A percentile compares a stretch with the other conserved stretches of the same genome.
Conservation (phyloP, 2,888 invertebrate species). For the Drosophila mimetica region DNA sequence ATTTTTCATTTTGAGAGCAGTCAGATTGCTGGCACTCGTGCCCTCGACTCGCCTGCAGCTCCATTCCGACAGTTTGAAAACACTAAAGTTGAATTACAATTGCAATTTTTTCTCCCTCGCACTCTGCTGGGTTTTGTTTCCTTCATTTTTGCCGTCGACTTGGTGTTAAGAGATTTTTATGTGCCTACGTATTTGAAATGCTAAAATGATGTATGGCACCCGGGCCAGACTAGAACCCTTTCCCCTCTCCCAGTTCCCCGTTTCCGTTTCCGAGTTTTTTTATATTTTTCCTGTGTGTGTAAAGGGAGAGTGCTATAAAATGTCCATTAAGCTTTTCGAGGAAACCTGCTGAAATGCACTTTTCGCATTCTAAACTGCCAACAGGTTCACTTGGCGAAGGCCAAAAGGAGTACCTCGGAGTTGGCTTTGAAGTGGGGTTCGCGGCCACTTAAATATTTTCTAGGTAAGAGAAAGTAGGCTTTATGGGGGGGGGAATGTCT, state of each 20-base stretch:
- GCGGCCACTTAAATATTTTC: slow-evolving; percentile 37
- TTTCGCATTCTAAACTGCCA: slow-evolving; percentile 51
- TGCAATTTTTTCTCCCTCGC: slow-evolving; percentile 33
- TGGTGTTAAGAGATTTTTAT: slow-evolving; percentile 59
- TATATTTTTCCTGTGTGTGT: slow-evolving; percentile 11
- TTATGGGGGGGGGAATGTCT: not conserved
- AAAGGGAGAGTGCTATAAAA: slow-evolving; percentile 50
- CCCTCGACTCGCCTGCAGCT: slow-evolving; percentile 13
- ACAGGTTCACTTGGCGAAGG: slow-evolving; percentile 36
- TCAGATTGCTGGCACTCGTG: slow-evolving; percentile 31
- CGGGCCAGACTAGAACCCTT: slow-evolving; percentile 21
- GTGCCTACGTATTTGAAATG: slow-evolving; percentile 59
- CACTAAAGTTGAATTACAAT: slow-evolving; percentile 55
- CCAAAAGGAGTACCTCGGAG: slow-evolving; percentile 20
- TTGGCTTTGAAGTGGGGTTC: slow-evolving; percentile 25
- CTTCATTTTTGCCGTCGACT: slow-evolving; percentile 40
- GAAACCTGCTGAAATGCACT: slow-evolving; percentile 57
- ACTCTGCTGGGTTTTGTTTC: slow-evolving; percentile 20
- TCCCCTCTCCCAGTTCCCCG: not conserved
- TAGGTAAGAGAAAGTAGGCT: slow-evolving; percentile 7
- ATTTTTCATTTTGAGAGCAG: slow-evolving; percentile 54
- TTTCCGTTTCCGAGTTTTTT: slow-evolving; percentile 1
- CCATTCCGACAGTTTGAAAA: slow-evolving; percentile 42
- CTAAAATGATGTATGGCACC: slow-evolving; percentile 54
- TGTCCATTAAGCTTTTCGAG: slow-evolving; percentile 57